A percentile compares a stretch with the other conserved stretches of the same genome.
These are phyloP conservation scores for Actinemys pallida DNA, from an alignment of 2,113 vertebrate species.

Conservation along the genomic window DNA sequence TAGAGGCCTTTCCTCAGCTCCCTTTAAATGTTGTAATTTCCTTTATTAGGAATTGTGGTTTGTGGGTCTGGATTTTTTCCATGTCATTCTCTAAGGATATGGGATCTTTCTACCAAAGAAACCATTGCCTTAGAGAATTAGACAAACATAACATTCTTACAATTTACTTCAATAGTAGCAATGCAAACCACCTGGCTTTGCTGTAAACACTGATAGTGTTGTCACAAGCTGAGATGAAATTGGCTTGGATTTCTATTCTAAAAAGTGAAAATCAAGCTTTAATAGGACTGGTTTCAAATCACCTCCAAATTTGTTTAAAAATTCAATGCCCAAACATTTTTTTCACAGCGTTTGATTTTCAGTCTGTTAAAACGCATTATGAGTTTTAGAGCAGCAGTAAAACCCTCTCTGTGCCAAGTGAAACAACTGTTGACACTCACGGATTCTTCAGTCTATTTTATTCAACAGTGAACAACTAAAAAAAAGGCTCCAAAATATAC, in stretches of 20 bases:
- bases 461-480: neutral
- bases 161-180: neutral
- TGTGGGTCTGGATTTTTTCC: conserved; percentile 46
- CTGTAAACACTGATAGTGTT: accelerated
- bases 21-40: conserved; percentile 50
- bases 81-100: neutral
- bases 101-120: conserved; percentile 34
- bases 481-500: neutral
- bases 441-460: neutral
- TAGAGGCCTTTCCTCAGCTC: conserved; percentile 34
- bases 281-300: neutral
- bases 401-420: neutral
- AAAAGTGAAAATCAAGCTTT: neutral
- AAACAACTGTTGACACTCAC: neutral
- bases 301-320: neutral
- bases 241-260: neutral
- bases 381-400: neutral
- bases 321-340: neutral
- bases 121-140: neutral
- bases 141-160: neutral
- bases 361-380: neutral
- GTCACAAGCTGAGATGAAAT: neutral
- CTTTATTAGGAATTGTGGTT: conserved; percentile 52
- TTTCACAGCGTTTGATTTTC: neutral
- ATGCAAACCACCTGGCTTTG: neutral